These are phyloP conservation scores for Lophotis ruficrista DNA, from an alignment of 2,113 vertebrate genomes.

Conservation along the genomic window DNA sequence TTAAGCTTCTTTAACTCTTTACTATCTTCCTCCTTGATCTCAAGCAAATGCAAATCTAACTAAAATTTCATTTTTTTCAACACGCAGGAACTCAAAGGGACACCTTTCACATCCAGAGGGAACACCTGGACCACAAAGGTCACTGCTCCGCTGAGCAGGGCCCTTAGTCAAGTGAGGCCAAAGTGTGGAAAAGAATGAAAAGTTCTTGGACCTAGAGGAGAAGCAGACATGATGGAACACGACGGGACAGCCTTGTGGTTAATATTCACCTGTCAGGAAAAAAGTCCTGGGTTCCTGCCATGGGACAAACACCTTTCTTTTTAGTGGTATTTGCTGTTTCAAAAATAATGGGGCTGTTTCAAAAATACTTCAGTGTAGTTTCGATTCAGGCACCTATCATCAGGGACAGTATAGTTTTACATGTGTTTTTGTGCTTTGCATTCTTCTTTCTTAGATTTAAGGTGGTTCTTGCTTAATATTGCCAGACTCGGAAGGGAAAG, in stretches of 20 bases:
- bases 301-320: background rate
- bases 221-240: background rate
- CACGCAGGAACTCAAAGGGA: background rate
- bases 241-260: background rate
- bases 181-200: background rate
- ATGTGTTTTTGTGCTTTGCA: background rate
- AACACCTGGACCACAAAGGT: background rate
- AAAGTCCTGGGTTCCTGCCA: background rate
- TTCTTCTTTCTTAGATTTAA: background rate
- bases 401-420: background rate
- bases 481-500: background rate
- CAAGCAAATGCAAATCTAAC: background rate
- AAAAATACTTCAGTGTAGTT: background rate
- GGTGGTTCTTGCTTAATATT: background rate
- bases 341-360: background rate
- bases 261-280: background rate
- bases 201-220: background rate
- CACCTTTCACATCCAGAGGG: too few relatives aligned
- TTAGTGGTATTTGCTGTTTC: background rate
- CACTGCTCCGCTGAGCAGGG: too few relatives aligned
- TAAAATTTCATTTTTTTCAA: background rate
- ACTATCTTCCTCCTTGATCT: background rate
- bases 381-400: background rate
- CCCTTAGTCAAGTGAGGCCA: background rate
- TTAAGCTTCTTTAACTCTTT: background rate